phyloP scores from a whole-genome alignment of 2,888 invertebrate species.

The Drosophila meridiana region DNA sequence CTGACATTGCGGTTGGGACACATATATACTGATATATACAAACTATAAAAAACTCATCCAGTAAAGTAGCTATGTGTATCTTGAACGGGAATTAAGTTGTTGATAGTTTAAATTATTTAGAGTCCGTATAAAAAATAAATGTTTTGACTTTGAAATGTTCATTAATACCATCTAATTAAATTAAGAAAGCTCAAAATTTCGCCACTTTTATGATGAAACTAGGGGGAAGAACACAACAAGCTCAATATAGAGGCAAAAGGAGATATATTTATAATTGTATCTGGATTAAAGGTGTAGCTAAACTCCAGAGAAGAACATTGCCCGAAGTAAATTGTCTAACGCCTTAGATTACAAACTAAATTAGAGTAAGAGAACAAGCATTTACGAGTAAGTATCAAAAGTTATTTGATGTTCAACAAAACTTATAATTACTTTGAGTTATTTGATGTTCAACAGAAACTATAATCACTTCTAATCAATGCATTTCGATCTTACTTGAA shows the following conservation, averaged over 20 bases:
- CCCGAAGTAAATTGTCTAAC: not conserved
- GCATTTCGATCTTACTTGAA: not conserved
- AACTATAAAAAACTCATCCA: not conserved
- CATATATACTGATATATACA: not conserved
- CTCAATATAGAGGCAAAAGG: not conserved
- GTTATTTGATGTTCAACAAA: too few species aligned
- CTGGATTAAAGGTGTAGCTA: not conserved
- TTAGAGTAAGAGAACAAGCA: not conserved
- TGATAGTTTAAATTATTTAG: not conserved
- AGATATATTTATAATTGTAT: not conserved
- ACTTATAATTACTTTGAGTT: too few species aligned
- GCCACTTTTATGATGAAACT: not conserved
- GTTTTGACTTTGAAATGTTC: not conserved
- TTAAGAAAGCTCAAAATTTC: not conserved
- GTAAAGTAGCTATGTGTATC: not conserved
- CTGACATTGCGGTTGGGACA: not conserved
- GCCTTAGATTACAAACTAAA: not conserved
- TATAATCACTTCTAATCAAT: not conserved
- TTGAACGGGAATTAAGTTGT: not conserved
- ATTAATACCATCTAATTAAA: constrained; percentile 12
- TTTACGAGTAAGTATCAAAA: not conserved
- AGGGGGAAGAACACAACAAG: not conserved
- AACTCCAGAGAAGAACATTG: not conserved
- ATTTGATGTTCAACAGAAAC: not conserved
- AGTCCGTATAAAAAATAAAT: not conserved